Evolutionary conservation across 2,888 invertebrate species (phyloP), one percentile per base, ranked within the genome.

Genomic region (Drosophila percnosoma): DNA sequence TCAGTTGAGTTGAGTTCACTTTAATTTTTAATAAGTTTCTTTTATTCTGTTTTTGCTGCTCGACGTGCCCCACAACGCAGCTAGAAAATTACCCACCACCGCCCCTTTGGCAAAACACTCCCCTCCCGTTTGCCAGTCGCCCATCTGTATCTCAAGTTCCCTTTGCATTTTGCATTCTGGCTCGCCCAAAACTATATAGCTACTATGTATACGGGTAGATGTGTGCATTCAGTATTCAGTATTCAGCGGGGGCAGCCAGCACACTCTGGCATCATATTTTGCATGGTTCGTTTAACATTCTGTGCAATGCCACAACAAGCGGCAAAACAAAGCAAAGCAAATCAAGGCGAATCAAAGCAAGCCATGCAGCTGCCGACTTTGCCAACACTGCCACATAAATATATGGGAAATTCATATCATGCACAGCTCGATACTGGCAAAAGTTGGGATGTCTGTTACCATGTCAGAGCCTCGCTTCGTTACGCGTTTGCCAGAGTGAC

Each of bases 221-320:
- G 18, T 24, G 24, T 45, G 45, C 45, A 45, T 45, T 24, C 15
- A 33, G 33, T 33, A 52, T 65, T 49, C 49, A 49, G 58, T 48
- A 45, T 36, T 49, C 60, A 49, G 29, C 42, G 27, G 60, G 27
- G 27, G 27, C 10, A 33, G n/a, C 27, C 27, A 54, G 27, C 57
- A 55, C 74, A 11, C 65, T 67, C 57, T 70, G 83, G 75, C 89
- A 86, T 75, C 84, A 73, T 85, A 79, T 84, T 89, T 89, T 89
- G 83, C 83, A 91, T 82, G 89, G 80, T 91, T 89, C 90, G 89
- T 89, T 89, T 81, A 89, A 78, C 87, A 90, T 87, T 87, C 80
- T 77, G 78, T 81, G 71, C 89, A 83, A 68, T 68, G 72, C 76
- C 78, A 78, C 71, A 87, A 60, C 71, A 69, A 58, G 59, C 86